phyloP scores from a whole-genome alignment of 2,888 invertebrate genomes.

The Pristionchus mayeri region DNA sequence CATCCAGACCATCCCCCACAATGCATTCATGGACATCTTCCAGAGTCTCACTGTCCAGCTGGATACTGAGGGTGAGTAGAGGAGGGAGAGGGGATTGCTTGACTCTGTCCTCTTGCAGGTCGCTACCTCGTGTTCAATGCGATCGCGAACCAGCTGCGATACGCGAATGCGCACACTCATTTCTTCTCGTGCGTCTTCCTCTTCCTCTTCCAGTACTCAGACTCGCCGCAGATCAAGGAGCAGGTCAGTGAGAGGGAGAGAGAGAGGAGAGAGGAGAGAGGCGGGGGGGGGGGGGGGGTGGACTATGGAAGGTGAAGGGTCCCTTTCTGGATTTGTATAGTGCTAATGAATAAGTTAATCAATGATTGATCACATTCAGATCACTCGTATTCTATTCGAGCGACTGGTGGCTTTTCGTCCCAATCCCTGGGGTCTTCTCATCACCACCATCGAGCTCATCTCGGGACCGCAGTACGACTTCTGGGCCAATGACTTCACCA shows the following conservation, averaged over 20 bases:
- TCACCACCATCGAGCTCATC: slow-evolving; percentile 98
- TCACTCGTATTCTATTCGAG: slow-evolving; percentile 87
- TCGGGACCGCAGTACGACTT: slow-evolving; percentile 98
- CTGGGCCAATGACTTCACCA: slow-evolving; percentile 99
- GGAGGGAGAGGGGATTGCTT: not conserved
- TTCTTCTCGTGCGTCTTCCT: slow-evolving; percentile 98
- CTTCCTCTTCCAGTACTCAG: slow-evolving; percentile 92
- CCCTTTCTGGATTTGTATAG: no score
- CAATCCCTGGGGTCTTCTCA: slow-evolving; percentile 98
- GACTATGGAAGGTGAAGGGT: no score
- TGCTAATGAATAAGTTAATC: no score
- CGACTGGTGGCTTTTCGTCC: slow-evolving; percentile 97
- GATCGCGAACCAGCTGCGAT: slow-evolving; percentile 97
- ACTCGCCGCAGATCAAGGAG: slow-evolving; percentile 96
- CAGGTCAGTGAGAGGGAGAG: slow-evolving; percentile 80
- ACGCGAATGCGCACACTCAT: slow-evolving; percentile 99
- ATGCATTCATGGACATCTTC: slow-evolving; percentile 99
- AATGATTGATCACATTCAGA: slow-evolving; percentile 51
- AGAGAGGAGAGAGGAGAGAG: no score
- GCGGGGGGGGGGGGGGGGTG: no score
- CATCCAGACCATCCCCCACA: slow-evolving; percentile 97
- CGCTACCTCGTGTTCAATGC: slow-evolving; percentile 97
- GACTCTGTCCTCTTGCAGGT: slow-evolving; percentile 76
- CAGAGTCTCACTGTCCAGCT: slow-evolving; percentile 98
- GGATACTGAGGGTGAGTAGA: slow-evolving; percentile 90